Base-by-base conservation (phyloP, 2,888 invertebrate species). In the Lucinisca nassula region DNA sequence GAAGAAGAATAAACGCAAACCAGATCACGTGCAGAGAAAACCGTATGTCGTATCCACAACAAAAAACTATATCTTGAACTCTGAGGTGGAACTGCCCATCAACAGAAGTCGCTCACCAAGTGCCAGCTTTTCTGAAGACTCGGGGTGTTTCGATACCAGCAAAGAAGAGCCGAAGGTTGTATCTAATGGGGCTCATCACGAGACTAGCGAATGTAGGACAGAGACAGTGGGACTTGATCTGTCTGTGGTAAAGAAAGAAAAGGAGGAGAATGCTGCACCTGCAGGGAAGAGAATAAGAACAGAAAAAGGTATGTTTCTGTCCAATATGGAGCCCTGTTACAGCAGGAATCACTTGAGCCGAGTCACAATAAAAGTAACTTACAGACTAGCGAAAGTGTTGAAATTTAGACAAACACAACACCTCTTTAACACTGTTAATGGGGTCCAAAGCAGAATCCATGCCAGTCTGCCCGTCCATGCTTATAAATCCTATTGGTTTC, bases 241-340 rank as follows among this genome's bases (percentile, higher is more conserved):
- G 35, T 83, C 88, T 37, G 73, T 81, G 27, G 88, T 88, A 1
- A 88, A 88, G 72, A 67, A 85, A 38, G 88, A 88, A 38, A 38
- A 38, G 2, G 58, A 37, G 51, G 83, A 85, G 32, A 27, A 58
- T 58, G 24, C 12, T 6, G 61, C 35, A 8, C 74, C 37, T 0
- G 58, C 27, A 0, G 75, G 74, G 40, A 45, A n/a, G 8, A 80
- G 49, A 55, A 27, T 74, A n/a, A 55, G 12, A 35, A 35, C 55
- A n/a, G 82, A 79, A 38, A 88, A 79, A 84, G 88, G 82, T 84
- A 24, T 24, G 79, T 82, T 14, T 14, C 27, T 12, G 8, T n/a
- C n/a, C n/a, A n/a, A n/a, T n/a, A n/a, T n/a, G n/a, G n/a, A n/a
- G n/a, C n/a, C n/a, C n/a, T n/a, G n/a, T n/a, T n/a, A n/a, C n/a